phyloP scores from a whole-genome alignment of 2,797 vertebrate genomes.

The Brachyrhaphis roseni region DNA sequence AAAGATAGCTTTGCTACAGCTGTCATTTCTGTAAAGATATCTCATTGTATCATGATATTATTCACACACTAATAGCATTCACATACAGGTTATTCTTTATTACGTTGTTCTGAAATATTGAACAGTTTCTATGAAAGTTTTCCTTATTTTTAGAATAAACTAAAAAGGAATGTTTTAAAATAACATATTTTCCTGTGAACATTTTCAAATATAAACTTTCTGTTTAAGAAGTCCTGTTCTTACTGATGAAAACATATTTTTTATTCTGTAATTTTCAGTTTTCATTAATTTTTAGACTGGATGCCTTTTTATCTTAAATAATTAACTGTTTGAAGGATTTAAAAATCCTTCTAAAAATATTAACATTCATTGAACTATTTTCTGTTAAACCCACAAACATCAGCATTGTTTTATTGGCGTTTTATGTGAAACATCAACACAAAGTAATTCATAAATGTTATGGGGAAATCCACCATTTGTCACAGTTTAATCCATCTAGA shows the following conservation, averaged over 20 bases:
- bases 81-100: slow-evolving; percentile 43
- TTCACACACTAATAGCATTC: slow-evolving; percentile 21
- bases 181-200: not conserved
- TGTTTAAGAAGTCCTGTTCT: no score
- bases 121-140: slow-evolving; percentile 10
- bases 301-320: no score
- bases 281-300: no score
- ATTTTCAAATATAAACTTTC: no score
- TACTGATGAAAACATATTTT: no score
- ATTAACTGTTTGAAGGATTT: no score
- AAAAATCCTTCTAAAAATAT: no score
- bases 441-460: no score
- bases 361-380: not conserved
- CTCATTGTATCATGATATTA: slow-evolving; percentile 9
- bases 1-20: slow-evolving; percentile 36
- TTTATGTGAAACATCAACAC: no score
- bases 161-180: not conserved
- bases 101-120: slow-evolving; percentile 23
- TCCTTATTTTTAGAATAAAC: slow-evolving; percentile 9
- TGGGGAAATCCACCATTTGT: no score
- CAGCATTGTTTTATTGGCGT: no score
- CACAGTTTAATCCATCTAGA: not conserved
- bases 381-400: not conserved
- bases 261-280: no score
- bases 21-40: slow-evolving; percentile 52